Evolutionary conservation across 2,113 vertebrate species (phyloP), one percentile per base, ranked within the genome.

Genomic region (Perccottus glenii): DNA sequence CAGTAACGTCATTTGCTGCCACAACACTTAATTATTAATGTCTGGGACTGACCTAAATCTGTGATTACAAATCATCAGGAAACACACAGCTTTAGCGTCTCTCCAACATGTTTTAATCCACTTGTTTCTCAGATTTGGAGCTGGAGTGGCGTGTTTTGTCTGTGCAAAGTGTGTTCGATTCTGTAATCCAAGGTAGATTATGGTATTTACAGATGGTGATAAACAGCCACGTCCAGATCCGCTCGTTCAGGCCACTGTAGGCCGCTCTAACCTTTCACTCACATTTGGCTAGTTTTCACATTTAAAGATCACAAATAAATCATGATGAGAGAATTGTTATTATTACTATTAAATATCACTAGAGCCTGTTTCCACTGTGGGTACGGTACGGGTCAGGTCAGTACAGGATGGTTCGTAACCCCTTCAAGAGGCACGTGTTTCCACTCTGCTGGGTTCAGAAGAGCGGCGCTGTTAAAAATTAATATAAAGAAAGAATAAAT

Each of bases 141-240:
- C 19, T 27, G 19, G 19, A 27, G 19, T 27, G 57, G n/a, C 53
- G 59, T 66, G 58, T 80, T 82, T 77, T 59, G 72, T 82, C 53
- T 16, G 52, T 53, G 40, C 53, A 60, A 49, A 76, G 52, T 56
- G 15, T 45, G 66, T 77, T 55, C 60, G 46, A 5, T 12, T 50
- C 52, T 61, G 66, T 86, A 87, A 89, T 85, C 80, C 62, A 12
- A 64, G 58, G 44, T 70, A 75, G 81, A 88, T 87, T 85, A 84
- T 65, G 16, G 60, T 65, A 60, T 80, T 80, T 80, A 59, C 81
- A 81, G 67, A 83, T 72, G 70, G 52, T 66, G 61, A 73, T 16
- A 38, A 84, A 77, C 67, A 3, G 47, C 14, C 42, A 36, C 75
- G 60, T 63, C 81, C 72, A 67, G 58, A 78, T 5, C 56, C 11